phyloP scores from a whole-genome alignment of 2,113 vertebrate species.

The Tenrec ecaudatus region DNA sequence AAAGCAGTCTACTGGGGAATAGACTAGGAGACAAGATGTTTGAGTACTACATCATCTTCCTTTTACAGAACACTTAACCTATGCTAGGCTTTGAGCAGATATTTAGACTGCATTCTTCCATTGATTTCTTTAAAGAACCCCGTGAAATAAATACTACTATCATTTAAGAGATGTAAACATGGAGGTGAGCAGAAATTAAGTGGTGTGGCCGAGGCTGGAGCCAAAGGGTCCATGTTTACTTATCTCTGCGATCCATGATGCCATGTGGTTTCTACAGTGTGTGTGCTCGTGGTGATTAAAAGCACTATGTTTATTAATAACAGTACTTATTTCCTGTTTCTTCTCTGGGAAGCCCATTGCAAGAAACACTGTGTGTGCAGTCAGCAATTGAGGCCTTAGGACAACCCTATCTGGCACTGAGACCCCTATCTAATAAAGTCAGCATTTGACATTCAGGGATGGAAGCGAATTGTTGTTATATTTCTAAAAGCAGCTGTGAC shows the following conservation, averaged over 20 bases:
- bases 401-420: background rate
- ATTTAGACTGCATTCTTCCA: background rate
- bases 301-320: constrained; percentile 15
- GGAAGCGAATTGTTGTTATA: background rate
- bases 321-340: constrained; percentile 1
- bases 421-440: background rate
- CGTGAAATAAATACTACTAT: background rate
- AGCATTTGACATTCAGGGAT: background rate
- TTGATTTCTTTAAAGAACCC: background rate
- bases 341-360: background rate
- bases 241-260: background rate
- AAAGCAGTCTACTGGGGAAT: background rate
- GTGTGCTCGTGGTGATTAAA: constrained; percentile 4
- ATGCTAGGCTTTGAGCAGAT: background rate
- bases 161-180: background rate
- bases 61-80: too few species aligned
- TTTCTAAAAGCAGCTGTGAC: constrained; percentile 19
- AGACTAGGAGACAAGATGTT: background rate
- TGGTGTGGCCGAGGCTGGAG: background rate
- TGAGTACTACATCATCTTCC: background rate
- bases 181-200: background rate
- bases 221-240: background rate
- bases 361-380: background rate
- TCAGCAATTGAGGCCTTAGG: background rate
- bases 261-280: background rate